Base-by-base conservation (phyloP, 2,888 invertebrate genomes). In the Morinoia aosen region DNA sequence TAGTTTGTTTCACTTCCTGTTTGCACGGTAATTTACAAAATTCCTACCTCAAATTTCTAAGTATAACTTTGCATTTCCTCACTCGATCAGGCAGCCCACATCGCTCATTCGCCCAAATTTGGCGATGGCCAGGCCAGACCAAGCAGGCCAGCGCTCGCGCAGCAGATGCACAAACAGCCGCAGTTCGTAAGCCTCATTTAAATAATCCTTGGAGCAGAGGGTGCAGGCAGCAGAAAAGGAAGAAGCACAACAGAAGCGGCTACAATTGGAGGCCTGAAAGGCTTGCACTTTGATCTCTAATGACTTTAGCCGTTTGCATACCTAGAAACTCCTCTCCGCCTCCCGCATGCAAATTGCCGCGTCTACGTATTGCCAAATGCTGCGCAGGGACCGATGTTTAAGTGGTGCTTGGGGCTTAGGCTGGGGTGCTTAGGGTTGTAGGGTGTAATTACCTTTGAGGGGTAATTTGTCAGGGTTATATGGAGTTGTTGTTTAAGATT, bases 281-380 rank as follows among this genome's bases (percentile, higher is more conserved):
- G 25, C 76, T 76, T 76, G 76, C 76, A 76, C 25, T 76, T 76
- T 76, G 76, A 76, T 25, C 76, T 76, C 76, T 76, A 76, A 76
- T 76, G 76, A 76, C 76, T 76, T 76, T 76, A 76, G 76, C 76
- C 33, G 76, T 76, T 76, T 76, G 76, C 76, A 76, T 76, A 76
- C 76, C 76, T 76, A 76, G 76, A 76, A 76, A 76, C 33, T 76
- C 76, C 33, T 3, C 33, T 33, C 76, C 25, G 76, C 12, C 76
- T 16, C 76, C 33, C 76, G 3, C 76, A 76, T 76, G 76, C 7
- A 76, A 76, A 76, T 48, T 33, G 76, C 33, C 76, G 33, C 76
- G 25, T 19, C 76, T 76, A 33, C 76, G 19, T 33, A 76, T 25
- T 76, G 8, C 33, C 25, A 76, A 33, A 19, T 76, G 76, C 8